phyloP scores from a whole-genome alignment of 2,113 vertebrate species.

The Clarias magur region DNA sequence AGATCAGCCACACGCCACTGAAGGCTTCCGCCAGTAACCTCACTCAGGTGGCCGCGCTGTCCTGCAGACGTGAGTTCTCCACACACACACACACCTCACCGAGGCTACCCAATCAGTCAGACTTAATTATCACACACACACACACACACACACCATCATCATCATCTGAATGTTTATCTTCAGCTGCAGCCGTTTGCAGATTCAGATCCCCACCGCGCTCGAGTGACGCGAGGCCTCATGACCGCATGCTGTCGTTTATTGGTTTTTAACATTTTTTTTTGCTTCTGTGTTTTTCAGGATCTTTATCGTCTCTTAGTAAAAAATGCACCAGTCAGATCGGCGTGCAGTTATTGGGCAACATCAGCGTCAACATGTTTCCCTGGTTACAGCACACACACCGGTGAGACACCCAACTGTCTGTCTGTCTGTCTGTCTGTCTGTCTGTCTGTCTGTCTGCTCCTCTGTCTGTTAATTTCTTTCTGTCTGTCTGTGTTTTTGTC shows the following conservation, averaged over 20 bases:
- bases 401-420: conserved; percentile 61
- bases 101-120: too few species aligned
- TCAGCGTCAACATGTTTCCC: conserved; percentile 75
- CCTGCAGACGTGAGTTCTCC: conserved; percentile 39
- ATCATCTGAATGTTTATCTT: background rate
- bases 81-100: too few species aligned
- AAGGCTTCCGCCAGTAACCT: conserved; percentile 41
- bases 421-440: background rate
- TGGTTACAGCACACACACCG: conserved; percentile 75
- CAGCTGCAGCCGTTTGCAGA: background rate
- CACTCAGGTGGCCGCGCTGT: conserved; percentile 38
- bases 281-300: conserved; percentile 59
- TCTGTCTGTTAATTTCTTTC: background rate
- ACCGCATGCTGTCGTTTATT: background rate
- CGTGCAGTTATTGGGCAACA: conserved; percentile 65
- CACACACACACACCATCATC: too few species aligned
- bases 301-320: conserved; percentile 66
- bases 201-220: background rate
- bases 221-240: background rate
- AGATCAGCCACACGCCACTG: conserved; percentile 26
- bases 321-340: conserved; percentile 68
- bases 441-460: background rate
- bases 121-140: too few species aligned
- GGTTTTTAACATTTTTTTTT: background rate
- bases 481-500: background rate